phyloP scores from a whole-genome alignment of 2,888 invertebrate species.

The Caenorhabditis sp. region DNA sequence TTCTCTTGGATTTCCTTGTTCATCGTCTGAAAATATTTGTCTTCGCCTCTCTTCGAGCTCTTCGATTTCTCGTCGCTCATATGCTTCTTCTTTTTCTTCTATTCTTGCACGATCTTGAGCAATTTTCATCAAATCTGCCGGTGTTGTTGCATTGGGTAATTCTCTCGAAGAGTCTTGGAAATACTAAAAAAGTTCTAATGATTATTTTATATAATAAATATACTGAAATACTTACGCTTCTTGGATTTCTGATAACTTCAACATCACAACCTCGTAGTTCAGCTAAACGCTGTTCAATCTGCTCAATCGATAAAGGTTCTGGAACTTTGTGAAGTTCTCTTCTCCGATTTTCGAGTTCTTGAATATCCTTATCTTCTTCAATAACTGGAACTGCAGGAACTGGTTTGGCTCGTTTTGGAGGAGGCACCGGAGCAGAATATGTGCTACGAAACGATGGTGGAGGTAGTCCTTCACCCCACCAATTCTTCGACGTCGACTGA shows the following conservation, averaged over 20 bases:
- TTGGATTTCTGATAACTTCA: slow-evolving; percentile 63
- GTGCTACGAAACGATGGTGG: slow-evolving; percentile 55
- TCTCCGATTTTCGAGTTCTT: slow-evolving; percentile 9
- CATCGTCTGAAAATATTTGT: slow-evolving; percentile 5
- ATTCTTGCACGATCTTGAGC: slow-evolving; percentile 38
- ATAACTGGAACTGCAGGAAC: background rate
- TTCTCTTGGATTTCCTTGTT: slow-evolving; percentile 3
- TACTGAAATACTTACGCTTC: slow-evolving; percentile 37
- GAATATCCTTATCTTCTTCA: background rate
- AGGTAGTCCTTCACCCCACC: slow-evolving; percentile 64
- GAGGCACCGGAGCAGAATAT: slow-evolving; percentile 2
- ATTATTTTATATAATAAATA: background rate
- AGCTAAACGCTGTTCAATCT: slow-evolving; percentile 65
- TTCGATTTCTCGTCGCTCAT: slow-evolving; percentile 21
- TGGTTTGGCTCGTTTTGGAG: background rate
- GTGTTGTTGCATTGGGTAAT: slow-evolving; percentile 22
- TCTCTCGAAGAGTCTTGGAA: background rate
- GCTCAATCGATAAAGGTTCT: slow-evolving; percentile 31
- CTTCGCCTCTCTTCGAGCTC: slow-evolving; percentile 24
- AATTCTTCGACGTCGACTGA: slow-evolving; percentile 21
- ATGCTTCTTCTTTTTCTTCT: slow-evolving; percentile 36
- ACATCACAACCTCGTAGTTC: slow-evolving; percentile 62
- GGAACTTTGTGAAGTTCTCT: slow-evolving; percentile 12
- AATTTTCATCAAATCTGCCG: slow-evolving; percentile 41
- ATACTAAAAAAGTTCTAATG: slow-evolving; percentile 41